These are phyloP conservation scores for Hafferia zeledoni DNA, from an alignment of 2,797 vertebrate genomes.

Conservation along the genomic window DNA sequence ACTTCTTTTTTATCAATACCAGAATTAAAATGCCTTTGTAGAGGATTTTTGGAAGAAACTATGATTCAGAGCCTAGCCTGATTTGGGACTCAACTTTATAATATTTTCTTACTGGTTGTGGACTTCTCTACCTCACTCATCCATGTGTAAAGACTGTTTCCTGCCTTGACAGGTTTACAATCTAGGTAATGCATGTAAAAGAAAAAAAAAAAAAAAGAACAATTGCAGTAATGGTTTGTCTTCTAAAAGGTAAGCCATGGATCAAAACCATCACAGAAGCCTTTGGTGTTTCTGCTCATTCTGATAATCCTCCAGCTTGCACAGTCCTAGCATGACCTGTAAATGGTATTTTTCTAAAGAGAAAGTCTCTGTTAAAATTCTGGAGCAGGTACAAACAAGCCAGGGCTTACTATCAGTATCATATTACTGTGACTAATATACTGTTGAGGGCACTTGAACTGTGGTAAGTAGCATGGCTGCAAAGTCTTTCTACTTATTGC, in stretches of 20 bases:
- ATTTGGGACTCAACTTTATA: background rate
- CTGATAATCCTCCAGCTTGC: background rate
- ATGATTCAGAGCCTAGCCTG: background rate
- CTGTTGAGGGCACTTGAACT: background rate
- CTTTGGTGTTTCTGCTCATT: background rate
- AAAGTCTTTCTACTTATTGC: background rate
- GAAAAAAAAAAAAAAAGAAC: background rate
- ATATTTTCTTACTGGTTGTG: fast-evolving
- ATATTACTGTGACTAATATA: background rate
- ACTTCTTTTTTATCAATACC: background rate
- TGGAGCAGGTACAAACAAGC: background rate
- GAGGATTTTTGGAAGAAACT: background rate
- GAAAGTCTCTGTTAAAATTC: background rate
- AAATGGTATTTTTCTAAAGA: background rate
- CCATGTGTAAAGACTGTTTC: background rate
- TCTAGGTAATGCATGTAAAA: background rate
- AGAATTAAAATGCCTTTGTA: background rate
- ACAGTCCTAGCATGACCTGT: background rate
- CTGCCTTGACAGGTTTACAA: constrained; percentile 1
- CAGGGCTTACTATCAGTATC: background rate
- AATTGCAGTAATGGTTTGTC: background rate
- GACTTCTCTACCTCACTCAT: background rate
- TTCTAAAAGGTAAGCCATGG: background rate
- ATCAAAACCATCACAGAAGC: too few relatives aligned
- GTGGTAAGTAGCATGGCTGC: background rate